Evolutionary conservation across 2,113 vertebrate species (phyloP).

Genomic region (Hippocampus zosterae): DNA sequence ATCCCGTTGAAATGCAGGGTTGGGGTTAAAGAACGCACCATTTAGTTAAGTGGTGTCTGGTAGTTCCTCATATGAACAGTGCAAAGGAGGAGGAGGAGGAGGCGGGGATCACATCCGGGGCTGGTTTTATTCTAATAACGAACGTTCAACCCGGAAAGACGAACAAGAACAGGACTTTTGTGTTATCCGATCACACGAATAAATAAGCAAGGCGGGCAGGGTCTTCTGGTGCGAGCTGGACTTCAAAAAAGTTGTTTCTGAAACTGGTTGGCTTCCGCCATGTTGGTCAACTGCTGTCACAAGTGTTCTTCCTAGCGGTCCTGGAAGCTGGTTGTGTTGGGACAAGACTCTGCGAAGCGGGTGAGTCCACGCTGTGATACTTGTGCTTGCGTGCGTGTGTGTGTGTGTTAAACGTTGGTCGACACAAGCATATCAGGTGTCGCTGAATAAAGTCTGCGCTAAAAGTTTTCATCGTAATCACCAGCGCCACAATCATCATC

Average conservation of each 20-base stretch:
- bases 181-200: constrained; percentile 49
- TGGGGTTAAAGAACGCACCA: background rate
- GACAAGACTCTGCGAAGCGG: constrained; percentile 51
- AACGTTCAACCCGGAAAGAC: constrained; percentile 70
- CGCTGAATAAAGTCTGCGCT: constrained; percentile 21
- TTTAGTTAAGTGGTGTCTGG: constrained; percentile 1
- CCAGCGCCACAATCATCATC: no score
- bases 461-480: background rate
- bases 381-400: background rate
- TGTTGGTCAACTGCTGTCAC: constrained; percentile 19
- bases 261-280: constrained; percentile 6
- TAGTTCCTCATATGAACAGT: constrained; percentile 30
- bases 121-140: constrained; percentile 71
- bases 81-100: constrained; percentile 2
- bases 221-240: constrained; percentile 15
- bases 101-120: constrained; percentile 73
- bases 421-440: constrained; percentile 36
- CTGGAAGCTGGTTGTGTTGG: constrained; percentile 60
- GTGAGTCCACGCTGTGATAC: constrained; percentile 32
- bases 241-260: constrained; percentile 5
- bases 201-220: constrained; percentile 26
- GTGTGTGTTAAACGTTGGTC: background rate
- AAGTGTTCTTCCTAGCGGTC: constrained; percentile 30
- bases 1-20: background rate
- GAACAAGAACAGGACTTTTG: constrained; percentile 19